Conservation (phyloP, 2,888 invertebrate genomes). For the Blastobasis adustella region DNA sequence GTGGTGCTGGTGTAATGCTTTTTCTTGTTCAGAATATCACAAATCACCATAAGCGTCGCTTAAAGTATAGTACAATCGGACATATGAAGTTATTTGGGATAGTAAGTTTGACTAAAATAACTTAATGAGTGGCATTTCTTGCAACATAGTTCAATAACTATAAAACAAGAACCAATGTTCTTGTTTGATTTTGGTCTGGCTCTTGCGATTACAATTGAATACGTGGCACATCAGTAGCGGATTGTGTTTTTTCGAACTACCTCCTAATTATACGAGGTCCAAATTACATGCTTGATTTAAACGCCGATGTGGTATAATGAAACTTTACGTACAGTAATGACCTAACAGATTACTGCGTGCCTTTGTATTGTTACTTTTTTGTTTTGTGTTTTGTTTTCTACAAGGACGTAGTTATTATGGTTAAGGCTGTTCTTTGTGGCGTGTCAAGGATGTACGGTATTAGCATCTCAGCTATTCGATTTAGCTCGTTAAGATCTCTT, state of each 20-base stretch:
- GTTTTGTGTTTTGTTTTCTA: conserved; percentile 6
- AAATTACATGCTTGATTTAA: conserved; percentile 26
- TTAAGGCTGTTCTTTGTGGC: conserved; percentile 11
- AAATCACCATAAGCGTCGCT: no score
- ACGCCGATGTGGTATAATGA: conserved; percentile 25
- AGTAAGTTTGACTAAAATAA: no score
- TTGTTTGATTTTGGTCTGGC: not conserved
- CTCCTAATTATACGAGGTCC: conserved; percentile 30
- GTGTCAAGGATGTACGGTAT: conserved; percentile 25
- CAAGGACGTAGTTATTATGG: conserved; percentile 7
- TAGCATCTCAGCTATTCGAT: conserved; percentile 30
- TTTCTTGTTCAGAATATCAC: no score
- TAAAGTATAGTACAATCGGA: no score
- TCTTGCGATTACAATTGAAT: conserved; percentile 16
- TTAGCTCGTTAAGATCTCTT: conserved; percentile 28
- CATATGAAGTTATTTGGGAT: no score
- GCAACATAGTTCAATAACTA: no score
- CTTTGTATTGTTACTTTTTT: conserved; percentile 8
- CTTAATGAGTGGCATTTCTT: no score
- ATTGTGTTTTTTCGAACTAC: conserved; percentile 21
- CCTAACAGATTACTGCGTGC: conserved; percentile 20
- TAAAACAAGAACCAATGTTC: no score
- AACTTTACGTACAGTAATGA: conserved; percentile 23
- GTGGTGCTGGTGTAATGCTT: no score
- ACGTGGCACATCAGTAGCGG: conserved; percentile 14